phyloP scores from a whole-genome alignment of 1,140 invertebrate genomes.

The Diprion similis region DNA sequence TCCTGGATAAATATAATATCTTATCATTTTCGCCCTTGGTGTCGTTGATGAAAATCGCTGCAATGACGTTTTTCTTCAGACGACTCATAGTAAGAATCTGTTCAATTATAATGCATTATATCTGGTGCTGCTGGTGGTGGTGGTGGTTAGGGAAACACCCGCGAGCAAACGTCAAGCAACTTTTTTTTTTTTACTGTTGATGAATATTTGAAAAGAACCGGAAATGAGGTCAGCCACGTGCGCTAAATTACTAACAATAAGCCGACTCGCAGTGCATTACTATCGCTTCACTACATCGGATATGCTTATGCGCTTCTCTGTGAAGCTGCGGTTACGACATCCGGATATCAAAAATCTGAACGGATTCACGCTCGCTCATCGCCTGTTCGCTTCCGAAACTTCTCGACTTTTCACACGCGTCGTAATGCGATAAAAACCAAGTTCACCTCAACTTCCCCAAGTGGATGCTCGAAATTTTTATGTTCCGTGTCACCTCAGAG shows the following conservation, averaged over 20 bases:
- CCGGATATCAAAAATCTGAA: neutral
- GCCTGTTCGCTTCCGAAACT: neutral
- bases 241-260: neutral
- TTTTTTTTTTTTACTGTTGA: too few relatives aligned
- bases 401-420: neutral
- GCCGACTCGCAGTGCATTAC: neutral
- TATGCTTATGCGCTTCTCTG: neutral
- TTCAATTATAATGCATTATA: too few relatives aligned
- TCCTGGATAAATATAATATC: too few relatives aligned
- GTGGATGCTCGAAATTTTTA: too few relatives aligned
- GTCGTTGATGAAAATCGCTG: too few relatives aligned
- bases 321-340: slow-evolving; percentile 4
- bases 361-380: neutral
- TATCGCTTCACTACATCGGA: slow-evolving; percentile 7
- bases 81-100: too few relatives aligned
- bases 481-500: too few relatives aligned
- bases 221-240: slow-evolving; percentile 3
- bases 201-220: slow-evolving; percentile 3
- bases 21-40: too few relatives aligned
- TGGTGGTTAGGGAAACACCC: too few relatives aligned
- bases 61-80: too few relatives aligned
- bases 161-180: too few relatives aligned
- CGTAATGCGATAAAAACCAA: neutral
- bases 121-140: too few relatives aligned
- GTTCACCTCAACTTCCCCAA: neutral